Percentiles rank a stretch among this genome's conserved stretches.
Evolutionary conservation across 1,140 invertebrate species (phyloP).

Genomic region (Drepana arcuata): DNA sequence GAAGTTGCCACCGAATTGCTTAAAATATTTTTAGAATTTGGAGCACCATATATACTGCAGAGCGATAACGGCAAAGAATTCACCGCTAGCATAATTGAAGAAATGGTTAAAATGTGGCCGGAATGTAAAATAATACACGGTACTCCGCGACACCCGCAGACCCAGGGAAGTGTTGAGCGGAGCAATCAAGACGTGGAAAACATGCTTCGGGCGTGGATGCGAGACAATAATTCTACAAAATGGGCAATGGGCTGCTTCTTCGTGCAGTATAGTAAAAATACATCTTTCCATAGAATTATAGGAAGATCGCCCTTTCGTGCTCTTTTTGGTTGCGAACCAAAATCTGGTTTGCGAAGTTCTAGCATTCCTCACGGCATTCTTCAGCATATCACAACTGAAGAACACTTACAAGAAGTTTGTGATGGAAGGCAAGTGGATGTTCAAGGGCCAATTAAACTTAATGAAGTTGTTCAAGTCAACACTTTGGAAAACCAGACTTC

Average conservation of each 20-base stretch:
- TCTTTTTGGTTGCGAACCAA: background rate
- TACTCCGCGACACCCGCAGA: slow-evolving; percentile 32
- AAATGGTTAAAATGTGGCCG: slow-evolving; percentile 41
- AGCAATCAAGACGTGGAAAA: slow-evolving; percentile 53
- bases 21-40: slow-evolving; percentile 37
- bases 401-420: too few relatives aligned
- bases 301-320: background rate
- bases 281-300: slow-evolving; percentile 5
- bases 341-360: background rate
- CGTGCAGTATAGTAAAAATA: slow-evolving; percentile 38
- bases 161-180: slow-evolving; percentile 39
- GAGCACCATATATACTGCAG: slow-evolving; percentile 41
- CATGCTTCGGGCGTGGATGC: slow-evolving; percentile 40
- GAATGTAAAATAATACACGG: slow-evolving; percentile 45
- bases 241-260: slow-evolving; percentile 29
- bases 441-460: too few relatives aligned
- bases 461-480: too few relatives aligned
- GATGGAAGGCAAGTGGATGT: too few relatives aligned
- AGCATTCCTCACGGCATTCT: background rate
- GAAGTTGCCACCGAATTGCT: slow-evolving; percentile 25
- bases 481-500: too few relatives aligned
- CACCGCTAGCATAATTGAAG: slow-evolving; percentile 29
- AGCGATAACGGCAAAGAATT: slow-evolving; percentile 47
- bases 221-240: slow-evolving; percentile 23
- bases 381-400: background rate